phyloP scores from a whole-genome alignment of 1,140 invertebrate species.

The Callitettix versicolor region DNA sequence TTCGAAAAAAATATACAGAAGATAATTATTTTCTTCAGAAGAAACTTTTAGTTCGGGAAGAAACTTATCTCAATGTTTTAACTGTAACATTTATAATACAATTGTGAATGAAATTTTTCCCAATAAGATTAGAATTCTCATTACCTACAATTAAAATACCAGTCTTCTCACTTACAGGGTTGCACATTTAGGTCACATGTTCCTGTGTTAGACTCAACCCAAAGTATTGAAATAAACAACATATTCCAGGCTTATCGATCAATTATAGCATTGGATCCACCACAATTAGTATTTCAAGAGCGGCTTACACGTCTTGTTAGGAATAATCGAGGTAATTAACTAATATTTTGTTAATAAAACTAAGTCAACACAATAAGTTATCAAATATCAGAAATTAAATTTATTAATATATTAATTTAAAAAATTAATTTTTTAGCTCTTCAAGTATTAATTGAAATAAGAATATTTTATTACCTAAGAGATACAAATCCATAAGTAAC shows the following conservation, averaged over 20 bases:
- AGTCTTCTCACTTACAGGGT: no score
- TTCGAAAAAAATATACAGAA: no score
- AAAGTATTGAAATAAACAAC: constrained; percentile 24
- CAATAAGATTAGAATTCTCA: no score
- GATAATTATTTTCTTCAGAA: no score
- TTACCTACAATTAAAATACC: no score
- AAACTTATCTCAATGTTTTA: no score
- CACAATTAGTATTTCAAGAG: constrained; percentile 52
- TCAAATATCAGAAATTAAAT: constrained; percentile 11
- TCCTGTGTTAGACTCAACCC: constrained; percentile 1
- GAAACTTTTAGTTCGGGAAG: no score
- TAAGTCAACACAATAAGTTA: background rate
- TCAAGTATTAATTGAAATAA: background rate
- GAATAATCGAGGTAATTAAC: constrained; percentile 34
- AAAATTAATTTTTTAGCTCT: background rate
- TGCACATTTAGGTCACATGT: constrained; percentile 7
- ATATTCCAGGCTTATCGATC: constrained; percentile 44
- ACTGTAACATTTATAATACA: no score
- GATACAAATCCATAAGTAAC: no score
- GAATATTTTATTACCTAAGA: no score
- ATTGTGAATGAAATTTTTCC: no score
- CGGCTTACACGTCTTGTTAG: constrained; percentile 50
- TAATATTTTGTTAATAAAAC: constrained; percentile 14
- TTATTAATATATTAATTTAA: constrained; percentile 30
- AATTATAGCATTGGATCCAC: constrained; percentile 46